Evolutionary conservation across 1,140 invertebrate species (phyloP).

Genomic region (Sinella curviseta): DNA sequence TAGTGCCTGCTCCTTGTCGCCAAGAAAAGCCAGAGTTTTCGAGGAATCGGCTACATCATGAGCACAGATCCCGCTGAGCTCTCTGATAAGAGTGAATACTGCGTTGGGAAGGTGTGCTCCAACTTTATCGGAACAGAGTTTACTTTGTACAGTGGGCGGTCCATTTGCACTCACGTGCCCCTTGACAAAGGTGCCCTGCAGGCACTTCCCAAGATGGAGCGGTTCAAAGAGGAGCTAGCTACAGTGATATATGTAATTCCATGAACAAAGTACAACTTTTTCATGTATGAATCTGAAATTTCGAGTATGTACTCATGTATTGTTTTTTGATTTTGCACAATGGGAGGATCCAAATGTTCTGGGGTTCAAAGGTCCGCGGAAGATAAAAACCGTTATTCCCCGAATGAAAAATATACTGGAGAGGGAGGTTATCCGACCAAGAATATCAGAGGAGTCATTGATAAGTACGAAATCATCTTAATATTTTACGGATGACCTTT

Average conservation of each 20-base stretch:
- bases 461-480: slow-evolving; percentile 62
- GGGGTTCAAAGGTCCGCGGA: slow-evolving; percentile 95
- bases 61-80: slow-evolving; percentile 97
- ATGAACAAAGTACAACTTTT: background rate
- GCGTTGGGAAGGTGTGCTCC: slow-evolving; percentile 90
- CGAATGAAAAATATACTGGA: slow-evolving; percentile 82
- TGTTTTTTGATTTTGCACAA: background rate
- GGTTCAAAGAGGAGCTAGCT: slow-evolving; percentile 81
- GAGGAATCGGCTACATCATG: slow-evolving; percentile 97
- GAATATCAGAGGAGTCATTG: slow-evolving; percentile 76
- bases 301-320: background rate
- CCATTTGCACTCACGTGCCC: slow-evolving; percentile 54
- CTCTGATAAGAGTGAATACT: slow-evolving; percentile 85
- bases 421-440: slow-evolving; percentile 73
- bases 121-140: slow-evolving; percentile 97
- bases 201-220: slow-evolving; percentile 51
- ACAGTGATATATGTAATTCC: slow-evolving; percentile 83
- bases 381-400: slow-evolving; percentile 97
- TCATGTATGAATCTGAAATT: too few relatives aligned
- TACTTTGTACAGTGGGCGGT: slow-evolving; percentile 89
- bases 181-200: background rate
- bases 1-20: slow-evolving; percentile 90
- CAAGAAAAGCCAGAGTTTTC: slow-evolving; percentile 94
- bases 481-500: background rate
- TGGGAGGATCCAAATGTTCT: slow-evolving; percentile 96